Percentiles rank a stretch among this genome's conserved stretches.
Evolutionary conservation across 2,797 vertebrate species (phyloP).

Genomic region (Channallabes apus): DNA sequence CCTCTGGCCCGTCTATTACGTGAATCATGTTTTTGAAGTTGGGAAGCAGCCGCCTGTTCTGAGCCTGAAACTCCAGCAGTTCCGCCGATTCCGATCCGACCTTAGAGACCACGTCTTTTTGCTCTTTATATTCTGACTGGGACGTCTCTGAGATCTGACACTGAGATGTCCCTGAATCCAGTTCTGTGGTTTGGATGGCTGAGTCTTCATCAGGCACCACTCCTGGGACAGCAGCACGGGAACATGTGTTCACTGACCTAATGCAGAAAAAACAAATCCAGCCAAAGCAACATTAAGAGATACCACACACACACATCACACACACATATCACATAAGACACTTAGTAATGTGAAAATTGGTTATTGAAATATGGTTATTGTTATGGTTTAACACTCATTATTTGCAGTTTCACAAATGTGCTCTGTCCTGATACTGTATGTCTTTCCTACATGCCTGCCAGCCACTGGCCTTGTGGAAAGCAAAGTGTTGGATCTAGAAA

Average conservation of each 20-base stretch:
- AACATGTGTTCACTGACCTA: constrained; percentile 75
- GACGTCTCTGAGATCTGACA: constrained; percentile 27
- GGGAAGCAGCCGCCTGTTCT: constrained; percentile 82
- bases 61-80: constrained; percentile 61
- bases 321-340: too few relatives aligned
- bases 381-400: constrained; percentile 7
- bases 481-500: constrained; percentile 45
- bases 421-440: neutral
- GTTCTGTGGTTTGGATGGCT: constrained; percentile 52
- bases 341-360: constrained; percentile 6
- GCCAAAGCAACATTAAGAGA: constrained; percentile 19
- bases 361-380: too few relatives aligned
- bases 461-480: constrained; percentile 40
- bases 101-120: neutral
- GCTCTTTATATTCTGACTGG: constrained; percentile 7
- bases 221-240: constrained; percentile 68
- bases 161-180: constrained; percentile 40
- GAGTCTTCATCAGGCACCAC: constrained; percentile 65
- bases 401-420: too few relatives aligned
- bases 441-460: constrained; percentile 50
- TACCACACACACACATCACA: neutral
- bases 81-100: constrained; percentile 48
- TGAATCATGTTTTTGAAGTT: constrained; percentile 80
- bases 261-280: constrained; percentile 25
- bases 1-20: constrained; percentile 81